A percentile compares a stretch with the other conserved stretches of the same genome.
Evolutionary conservation across 1,140 invertebrate genomes (phyloP).

Genomic region (Nebria ingens): DNA sequence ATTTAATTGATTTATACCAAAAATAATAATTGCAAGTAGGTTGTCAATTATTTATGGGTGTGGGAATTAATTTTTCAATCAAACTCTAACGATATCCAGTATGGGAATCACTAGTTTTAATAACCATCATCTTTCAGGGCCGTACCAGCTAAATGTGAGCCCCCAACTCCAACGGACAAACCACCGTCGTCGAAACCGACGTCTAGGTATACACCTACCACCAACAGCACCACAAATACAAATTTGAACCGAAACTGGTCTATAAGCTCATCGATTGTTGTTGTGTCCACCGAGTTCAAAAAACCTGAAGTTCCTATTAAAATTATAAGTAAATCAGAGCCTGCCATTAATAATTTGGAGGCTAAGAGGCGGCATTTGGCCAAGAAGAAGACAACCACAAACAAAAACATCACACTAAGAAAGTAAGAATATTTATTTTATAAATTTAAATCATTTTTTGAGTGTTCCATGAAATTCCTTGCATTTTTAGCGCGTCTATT

Average conservation of each 20-base stretch:
- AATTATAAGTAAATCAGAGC: not conserved
- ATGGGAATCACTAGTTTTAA: too few species aligned
- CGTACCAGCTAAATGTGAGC: not conserved
- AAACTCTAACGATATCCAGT: too few species aligned
- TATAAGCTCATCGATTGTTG: not conserved
- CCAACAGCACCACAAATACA: not conserved
- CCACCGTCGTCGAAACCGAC: not conserved
- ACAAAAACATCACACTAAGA: not conserved
- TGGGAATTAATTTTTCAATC: too few species aligned
- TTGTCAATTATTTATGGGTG: too few species aligned
- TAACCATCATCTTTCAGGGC: too few species aligned
- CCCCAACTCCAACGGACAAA: not conserved
- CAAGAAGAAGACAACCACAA: not conserved
- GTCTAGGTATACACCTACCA: too few species aligned
- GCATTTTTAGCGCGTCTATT: too few species aligned
- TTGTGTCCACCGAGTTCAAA: not conserved
- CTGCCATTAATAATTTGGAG: not conserved
- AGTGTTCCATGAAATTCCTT: too few species aligned
- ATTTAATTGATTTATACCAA: too few species aligned
- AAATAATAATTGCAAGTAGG: too few species aligned
- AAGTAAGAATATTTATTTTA: too few species aligned
- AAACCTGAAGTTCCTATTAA: not conserved
- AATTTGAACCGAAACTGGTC: not conserved
- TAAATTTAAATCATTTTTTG: too few species aligned
- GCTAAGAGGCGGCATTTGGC: not conserved